A percentile compares a stretch with the other conserved stretches of the same genome.
Evolutionary conservation across 1,140 invertebrate genomes (phyloP).

Genomic region (Drosophila lacteicornis): DNA sequence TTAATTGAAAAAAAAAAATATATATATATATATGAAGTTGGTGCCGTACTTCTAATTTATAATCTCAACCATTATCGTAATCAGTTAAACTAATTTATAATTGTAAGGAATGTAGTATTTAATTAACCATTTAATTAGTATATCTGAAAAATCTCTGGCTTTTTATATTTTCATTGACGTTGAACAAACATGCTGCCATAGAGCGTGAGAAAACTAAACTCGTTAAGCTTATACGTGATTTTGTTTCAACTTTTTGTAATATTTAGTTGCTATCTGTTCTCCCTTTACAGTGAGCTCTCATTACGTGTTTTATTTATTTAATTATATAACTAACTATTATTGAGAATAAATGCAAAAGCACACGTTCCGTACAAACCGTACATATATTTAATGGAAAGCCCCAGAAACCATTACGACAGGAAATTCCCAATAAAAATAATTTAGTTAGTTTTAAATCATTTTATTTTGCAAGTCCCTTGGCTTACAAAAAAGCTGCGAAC

Average conservation of each 20-base stretch:
- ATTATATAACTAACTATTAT: neutral
- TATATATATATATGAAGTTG: no score
- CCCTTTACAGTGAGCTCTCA: neutral
- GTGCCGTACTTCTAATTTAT: no score
- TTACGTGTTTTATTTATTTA: neutral
- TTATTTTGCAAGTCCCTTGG: neutral
- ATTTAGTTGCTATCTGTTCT: neutral
- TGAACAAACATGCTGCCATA: neutral
- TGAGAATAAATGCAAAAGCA: no score
- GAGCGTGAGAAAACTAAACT: neutral
- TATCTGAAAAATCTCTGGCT: neutral
- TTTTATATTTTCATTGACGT: neutral
- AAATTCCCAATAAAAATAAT: neutral
- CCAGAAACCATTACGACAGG: neutral
- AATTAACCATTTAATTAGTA: neutral
- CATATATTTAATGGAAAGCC: neutral
- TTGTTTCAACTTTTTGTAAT: neutral
- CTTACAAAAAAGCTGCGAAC: constrained; percentile 35
- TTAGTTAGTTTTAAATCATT: neutral
- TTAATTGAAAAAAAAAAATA: neutral
- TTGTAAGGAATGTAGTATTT: no score
- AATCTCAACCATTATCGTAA: neutral
- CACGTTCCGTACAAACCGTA: no score
- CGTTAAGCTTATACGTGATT: neutral
- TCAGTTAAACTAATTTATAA: neutral